phyloP scores from a whole-genome alignment of 2,113 vertebrate genomes.

The Takifugu bimaculatus region DNA sequence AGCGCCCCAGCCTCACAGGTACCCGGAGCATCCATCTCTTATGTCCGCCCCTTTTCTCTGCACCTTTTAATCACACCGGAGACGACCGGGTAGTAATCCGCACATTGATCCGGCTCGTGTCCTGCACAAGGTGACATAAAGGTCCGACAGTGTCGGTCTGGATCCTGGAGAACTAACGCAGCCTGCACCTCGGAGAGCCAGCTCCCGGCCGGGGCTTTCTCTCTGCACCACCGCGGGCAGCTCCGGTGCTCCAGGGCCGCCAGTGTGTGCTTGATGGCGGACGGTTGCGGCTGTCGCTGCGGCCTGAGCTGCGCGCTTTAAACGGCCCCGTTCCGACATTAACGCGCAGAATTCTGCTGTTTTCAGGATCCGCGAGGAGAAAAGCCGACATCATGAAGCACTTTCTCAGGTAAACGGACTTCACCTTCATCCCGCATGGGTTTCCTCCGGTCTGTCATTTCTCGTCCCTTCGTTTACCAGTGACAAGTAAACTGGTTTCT shows the following conservation, averaged over 20 bases:
- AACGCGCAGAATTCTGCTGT: not conserved
- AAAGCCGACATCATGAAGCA: slow-evolving; percentile 74
- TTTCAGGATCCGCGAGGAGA: slow-evolving; percentile 32
- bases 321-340: slow-evolving; percentile 10
- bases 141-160: not conserved
- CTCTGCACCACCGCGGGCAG: slow-evolving; percentile 61
- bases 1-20: too few relatives aligned
- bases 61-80: slow-evolving; percentile 8
- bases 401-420: slow-evolving; percentile 71
- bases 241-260: slow-evolving; percentile 16
- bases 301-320: not conserved
- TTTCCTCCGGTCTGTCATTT: too few relatives aligned
- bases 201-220: slow-evolving; percentile 1
- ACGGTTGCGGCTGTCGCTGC: not conserved
- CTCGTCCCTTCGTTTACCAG: too few relatives aligned
- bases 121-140: not conserved
- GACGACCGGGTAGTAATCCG: not conserved
- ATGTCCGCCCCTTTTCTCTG: too few relatives aligned
- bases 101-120: not conserved
- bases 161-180: too few relatives aligned
- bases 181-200: not conserved
- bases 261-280: not conserved
- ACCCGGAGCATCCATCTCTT: too few relatives aligned
- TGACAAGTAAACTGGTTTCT: too few relatives aligned
- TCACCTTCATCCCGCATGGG: not conserved